Evolutionary conservation across 2,888 invertebrate genomes (phyloP).

Genomic region (Chaetoderma sp.): DNA sequence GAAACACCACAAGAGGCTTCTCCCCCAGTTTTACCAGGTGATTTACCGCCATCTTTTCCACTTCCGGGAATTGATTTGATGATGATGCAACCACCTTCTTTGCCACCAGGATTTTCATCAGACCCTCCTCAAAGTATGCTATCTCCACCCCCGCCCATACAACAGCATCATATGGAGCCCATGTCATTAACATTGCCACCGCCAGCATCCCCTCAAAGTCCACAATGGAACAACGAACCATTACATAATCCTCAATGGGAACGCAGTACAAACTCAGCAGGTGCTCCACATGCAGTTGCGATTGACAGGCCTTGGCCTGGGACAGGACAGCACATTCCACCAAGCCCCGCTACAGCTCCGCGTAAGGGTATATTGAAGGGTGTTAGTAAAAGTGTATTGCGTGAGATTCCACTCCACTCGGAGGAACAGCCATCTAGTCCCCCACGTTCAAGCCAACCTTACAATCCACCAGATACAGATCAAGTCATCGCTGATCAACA

Average conservation of each 20-base stretch:
- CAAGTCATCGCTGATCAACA: constrained; percentile 41
- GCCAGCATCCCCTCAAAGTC: background rate
- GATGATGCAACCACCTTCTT: background rate
- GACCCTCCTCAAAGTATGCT: constrained; percentile 15
- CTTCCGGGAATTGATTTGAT: background rate
- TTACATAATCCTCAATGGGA: too few relatives aligned
- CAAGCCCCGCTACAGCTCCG: too few relatives aligned
- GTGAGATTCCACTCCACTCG: too few relatives aligned
- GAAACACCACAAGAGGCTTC: too few relatives aligned
- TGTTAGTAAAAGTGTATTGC: too few relatives aligned
- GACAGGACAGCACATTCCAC: too few relatives aligned
- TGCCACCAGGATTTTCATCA: constrained; percentile 3
- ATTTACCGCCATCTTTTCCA: background rate
- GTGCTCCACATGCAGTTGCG: too few relatives aligned
- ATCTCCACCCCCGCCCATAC: constrained; percentile 17
- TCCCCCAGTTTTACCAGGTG: constrained; percentile 5
- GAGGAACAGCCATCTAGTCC: background rate
- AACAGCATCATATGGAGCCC: constrained; percentile 13
- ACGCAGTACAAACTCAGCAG: too few relatives aligned
- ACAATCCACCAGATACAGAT: background rate
- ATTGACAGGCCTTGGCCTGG: constrained; percentile 5
- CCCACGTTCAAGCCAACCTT: background rate
- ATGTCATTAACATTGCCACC: constrained; percentile 27
- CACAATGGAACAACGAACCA: too few relatives aligned
- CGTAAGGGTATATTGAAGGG: constrained; percentile 8